Conservation (phyloP, 2,888 invertebrate species). For the Ectobius pallidus region DNA sequence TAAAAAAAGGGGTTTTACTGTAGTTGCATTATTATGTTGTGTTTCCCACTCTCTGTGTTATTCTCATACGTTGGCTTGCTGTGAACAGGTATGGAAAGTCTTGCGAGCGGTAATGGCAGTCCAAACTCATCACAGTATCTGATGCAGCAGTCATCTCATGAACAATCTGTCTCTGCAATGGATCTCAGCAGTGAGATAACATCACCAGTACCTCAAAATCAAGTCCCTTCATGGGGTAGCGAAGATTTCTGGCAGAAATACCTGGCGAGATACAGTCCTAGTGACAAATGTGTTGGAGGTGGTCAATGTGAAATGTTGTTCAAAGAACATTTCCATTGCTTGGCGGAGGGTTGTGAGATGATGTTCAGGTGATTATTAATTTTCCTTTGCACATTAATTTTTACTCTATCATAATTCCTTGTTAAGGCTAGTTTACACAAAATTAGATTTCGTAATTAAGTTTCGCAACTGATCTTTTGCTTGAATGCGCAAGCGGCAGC, state of each 20-base stretch:
- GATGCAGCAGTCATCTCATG: not conserved
- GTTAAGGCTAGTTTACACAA: no score
- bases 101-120: not conserved
- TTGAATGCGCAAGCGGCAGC: no score
- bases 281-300: conserved; percentile 54
- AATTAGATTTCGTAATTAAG: no score
- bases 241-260: conserved; percentile 65
- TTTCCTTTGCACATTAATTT: no score
- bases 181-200: conserved; percentile 49
- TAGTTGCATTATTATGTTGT: no score
- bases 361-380: conserved; percentile 67
- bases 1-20: no score
- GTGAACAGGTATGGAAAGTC: conserved; percentile 31
- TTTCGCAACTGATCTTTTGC: no score
- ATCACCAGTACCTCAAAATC: conserved; percentile 7
- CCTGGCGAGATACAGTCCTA: conserved; percentile 57
- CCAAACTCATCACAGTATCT: not conserved
- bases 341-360: conserved; percentile 76
- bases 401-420: no score
- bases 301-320: conserved; percentile 66
- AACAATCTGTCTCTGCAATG: conserved; percentile 48
- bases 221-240: conserved; percentile 33
- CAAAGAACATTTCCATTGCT: conserved; percentile 88
- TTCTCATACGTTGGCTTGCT: no score
- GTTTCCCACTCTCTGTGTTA: no score